Evolutionary conservation across 2,113 vertebrate species (phyloP).

Genomic region (Colius striatus): DNA sequence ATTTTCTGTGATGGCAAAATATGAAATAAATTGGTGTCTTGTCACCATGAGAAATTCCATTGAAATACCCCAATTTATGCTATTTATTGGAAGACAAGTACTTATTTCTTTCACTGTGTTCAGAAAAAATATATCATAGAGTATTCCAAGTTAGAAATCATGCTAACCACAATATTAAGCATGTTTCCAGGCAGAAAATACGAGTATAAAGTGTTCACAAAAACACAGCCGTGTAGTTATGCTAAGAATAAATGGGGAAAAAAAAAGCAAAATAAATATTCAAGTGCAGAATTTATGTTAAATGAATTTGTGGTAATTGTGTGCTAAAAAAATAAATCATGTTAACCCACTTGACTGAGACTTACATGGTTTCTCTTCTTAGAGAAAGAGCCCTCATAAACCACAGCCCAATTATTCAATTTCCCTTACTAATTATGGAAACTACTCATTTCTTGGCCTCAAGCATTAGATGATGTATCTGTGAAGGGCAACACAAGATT

Average conservation of each 20-base stretch:
- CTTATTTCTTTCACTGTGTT: neutral
- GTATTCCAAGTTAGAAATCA: constrained; percentile 32
- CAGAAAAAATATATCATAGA: neutral
- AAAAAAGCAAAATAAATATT: constrained; percentile 23
- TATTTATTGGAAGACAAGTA: neutral
- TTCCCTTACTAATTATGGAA: constrained; percentile 76
- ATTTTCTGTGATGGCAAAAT: neutral
- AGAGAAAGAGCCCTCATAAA: constrained; percentile 57
- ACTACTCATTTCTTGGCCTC: constrained; percentile 73
- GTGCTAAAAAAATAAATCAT: constrained; percentile 65
- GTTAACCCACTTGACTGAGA: constrained; percentile 62
- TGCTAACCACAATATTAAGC: neutral
- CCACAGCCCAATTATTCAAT: constrained; percentile 73
- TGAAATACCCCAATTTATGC: constrained; percentile 10
- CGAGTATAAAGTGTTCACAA: neutral
- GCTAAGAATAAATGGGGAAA: neutral
- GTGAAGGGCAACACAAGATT: constrained; percentile 63
- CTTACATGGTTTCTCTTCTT: constrained; percentile 59
- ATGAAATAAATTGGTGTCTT: constrained; percentile 14
- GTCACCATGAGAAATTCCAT: neutral
- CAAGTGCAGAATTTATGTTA: constrained; percentile 48
- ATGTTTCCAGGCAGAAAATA: constrained; percentile 42
- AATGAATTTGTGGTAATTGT: constrained; percentile 54
- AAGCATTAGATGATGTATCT: constrained; percentile 69
- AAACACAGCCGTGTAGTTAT: neutral